Evolutionary conservation across 2,888 invertebrate genomes (phyloP), one percentile per base, ranked within the genome.

Genomic region (Lasioglossum zephyrum): DNA sequence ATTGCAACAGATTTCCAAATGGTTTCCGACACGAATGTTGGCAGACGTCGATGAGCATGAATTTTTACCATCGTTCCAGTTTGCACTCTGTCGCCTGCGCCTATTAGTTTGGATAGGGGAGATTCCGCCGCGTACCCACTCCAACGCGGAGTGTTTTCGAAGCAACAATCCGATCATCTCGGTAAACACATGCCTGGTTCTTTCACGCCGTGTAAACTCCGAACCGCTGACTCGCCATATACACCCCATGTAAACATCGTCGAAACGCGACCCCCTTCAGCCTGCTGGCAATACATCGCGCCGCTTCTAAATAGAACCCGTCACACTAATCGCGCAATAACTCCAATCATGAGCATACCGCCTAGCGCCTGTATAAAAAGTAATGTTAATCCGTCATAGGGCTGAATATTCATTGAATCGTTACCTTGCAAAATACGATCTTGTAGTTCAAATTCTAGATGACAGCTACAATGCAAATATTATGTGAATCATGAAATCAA

Each of bases 151-250:
- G 66, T 39, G 69, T n/a, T 82, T 69, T 74, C 41, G 36, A 41
- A 74, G 47, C 81, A 70, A 49, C 47, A 47, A 81, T 82, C 70
- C 57, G 82, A 74, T 81, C 57, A 72, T 47, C n/a, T 77, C n/a
- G 69, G 69, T 69, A 73, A 74, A 66, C 49, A 44, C 44, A 36
- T 63, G 60, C 47, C 31, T 31, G 70, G n/a, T 70, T 63, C 75
- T 75, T 75, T 74, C 77, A 16, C 36, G 57, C 36, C 18, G n/a
- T 41, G 79, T 31, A 78, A 69, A 79, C 39, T 16, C 70, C 60
- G 26, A 47, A 13, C 77, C 70, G 72, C 72, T 73, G 79, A 70
- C 70, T 72, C 31, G 60, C 44, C 60, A 31, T 36, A 79, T 36
- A 72, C 53, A 36, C 60, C 49, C 63, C 66, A 73, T 73, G 60